Evolutionary conservation across 2,113 vertebrate species (phyloP), one percentile per base, ranked within the genome.

Genomic region (Terrapene triunguis): DNA sequence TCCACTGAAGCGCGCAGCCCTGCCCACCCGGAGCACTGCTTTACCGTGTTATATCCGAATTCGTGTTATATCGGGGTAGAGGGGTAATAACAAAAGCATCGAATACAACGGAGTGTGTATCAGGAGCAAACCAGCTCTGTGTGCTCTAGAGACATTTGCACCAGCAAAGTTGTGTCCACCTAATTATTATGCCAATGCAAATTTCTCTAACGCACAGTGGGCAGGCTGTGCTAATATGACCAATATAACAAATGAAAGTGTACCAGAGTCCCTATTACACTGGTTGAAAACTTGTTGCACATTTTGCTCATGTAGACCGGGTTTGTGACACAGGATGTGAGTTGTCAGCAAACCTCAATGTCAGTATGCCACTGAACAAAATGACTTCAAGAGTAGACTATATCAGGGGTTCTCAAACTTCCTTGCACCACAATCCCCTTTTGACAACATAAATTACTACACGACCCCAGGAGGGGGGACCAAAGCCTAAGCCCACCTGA

Each of bases 281-380:
- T 5, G 17, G 65, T 5, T 69, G 65, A n/a, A n/a, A n/a, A 16
- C 8, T 69, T 69, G 13, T 7, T 35, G 32, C 16, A 21, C 65
- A 69, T 5, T 0, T 3, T 76, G 48, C 5, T 65, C 59, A 24
- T 2, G 1, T 0, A 2, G 51, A 9, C 1, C 6, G 25, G 38
- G 35, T 7, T n/a, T 1, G 14, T 2, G 27, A 11, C 6, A 0
- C 3, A 1, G 16, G 11, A 1, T 0, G 59, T 4, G 87, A 29
- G 10, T 48, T 2, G 80, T n/a, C 8, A 8, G 0, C 1, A n/a
- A 4, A 1, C 5, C 16, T 3, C 17, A 11, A 8, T 2, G 35
- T 25, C 13, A 1, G 0, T 5, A 1, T 3, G 22, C 8, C 11
- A 35, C 1, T 51, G 54, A 27, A 12, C 32, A 14, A 2, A 29